phyloP scores from a whole-genome alignment of 2,113 vertebrate species.

The Scalopus aquaticus region DNA sequence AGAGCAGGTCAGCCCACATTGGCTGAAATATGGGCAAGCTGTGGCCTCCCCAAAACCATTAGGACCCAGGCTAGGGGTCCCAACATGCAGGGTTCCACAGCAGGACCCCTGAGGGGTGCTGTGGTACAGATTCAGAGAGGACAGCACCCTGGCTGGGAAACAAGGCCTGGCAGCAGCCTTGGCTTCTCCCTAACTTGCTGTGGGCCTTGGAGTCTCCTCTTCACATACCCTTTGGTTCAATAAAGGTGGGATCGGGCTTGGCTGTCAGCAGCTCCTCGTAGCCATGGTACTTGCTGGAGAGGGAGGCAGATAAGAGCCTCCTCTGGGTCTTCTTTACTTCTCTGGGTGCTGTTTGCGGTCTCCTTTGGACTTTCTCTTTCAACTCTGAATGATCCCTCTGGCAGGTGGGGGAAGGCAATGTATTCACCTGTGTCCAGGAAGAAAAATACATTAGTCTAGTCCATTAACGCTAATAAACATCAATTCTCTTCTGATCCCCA shows the following conservation, averaged over 20 bases:
- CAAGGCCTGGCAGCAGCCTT: background rate
- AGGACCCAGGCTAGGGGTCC: background rate
- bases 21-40: background rate
- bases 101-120: background rate
- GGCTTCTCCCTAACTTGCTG: background rate
- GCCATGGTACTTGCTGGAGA: constrained; percentile 75
- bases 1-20: background rate
- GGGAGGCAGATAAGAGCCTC: background rate
- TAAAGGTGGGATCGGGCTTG: constrained; percentile 78
- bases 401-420: constrained; percentile 32
- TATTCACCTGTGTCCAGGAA: constrained; percentile 60
- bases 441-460: background rate
- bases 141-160: background rate
- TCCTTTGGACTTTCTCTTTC: constrained; percentile 39
- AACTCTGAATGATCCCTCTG: background rate
- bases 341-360: background rate
- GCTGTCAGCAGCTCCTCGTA: constrained; percentile 83
- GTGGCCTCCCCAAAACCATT: background rate
- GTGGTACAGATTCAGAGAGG: background rate
- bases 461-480: background rate
- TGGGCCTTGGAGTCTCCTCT: background rate
- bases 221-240: constrained; percentile 84
- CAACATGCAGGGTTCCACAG: background rate
- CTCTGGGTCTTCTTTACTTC: constrained; percentile 41
- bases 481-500: background rate